Conservation (phyloP, 1,140 invertebrate genomes). For the Tenebrio molitor region DNA sequence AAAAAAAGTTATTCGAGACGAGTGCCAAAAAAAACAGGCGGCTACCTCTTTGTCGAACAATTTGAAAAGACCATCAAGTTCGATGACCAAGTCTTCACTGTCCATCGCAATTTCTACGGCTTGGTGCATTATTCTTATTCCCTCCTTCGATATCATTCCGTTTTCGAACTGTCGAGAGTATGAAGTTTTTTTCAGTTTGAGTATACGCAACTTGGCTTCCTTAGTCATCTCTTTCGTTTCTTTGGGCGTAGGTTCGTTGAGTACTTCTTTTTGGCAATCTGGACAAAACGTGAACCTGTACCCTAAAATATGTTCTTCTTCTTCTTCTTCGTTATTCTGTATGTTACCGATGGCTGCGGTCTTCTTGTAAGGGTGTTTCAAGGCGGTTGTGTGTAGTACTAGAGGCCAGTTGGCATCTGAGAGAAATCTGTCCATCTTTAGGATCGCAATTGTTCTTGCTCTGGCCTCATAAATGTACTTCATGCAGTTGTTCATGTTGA, state of each 20-base stretch:
- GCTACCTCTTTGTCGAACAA: constrained; percentile 13
- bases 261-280: constrained; percentile 67
- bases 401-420: constrained; percentile 44
- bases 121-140: constrained; percentile 52
- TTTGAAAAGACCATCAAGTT: constrained; percentile 62
- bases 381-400: background rate
- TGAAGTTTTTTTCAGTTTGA: too few relatives aligned
- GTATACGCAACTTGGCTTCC: too few relatives aligned
- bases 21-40: background rate
- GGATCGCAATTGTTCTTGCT: constrained; percentile 66
- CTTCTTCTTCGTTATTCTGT: constrained; percentile 62
- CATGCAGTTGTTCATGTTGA: constrained; percentile 68
- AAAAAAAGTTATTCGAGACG: background rate
- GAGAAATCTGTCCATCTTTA: constrained; percentile 67
- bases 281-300: constrained; percentile 67
- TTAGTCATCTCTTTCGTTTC: constrained; percentile 67
- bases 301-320: constrained; percentile 67
- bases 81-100: constrained; percentile 64
- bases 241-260: constrained; percentile 67
- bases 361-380: constrained; percentile 27
- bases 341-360: constrained; percentile 47
- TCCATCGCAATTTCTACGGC: constrained; percentile 67
- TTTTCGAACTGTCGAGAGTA: too few relatives aligned
- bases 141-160: too few relatives aligned
- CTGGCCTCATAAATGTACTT: constrained; percentile 66